Evolutionary conservation across 1,140 invertebrate genomes (phyloP), one percentile per base, ranked within the genome.

Genomic region (Epicauta chinensis): DNA sequence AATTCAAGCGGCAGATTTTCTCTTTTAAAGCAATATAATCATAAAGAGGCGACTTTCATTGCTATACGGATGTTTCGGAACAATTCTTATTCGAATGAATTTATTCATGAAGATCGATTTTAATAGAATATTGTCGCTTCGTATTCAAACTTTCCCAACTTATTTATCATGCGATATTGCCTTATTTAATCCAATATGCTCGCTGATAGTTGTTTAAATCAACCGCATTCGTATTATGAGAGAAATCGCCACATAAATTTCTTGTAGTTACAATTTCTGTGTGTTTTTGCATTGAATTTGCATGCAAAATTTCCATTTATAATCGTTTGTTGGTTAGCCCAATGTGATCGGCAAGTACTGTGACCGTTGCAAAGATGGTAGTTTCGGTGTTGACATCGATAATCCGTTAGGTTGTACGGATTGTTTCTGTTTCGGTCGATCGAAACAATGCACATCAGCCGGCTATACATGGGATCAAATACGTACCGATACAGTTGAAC

Each of bases 401-500:
- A 91, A 89, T 70, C 77, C 81, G 0, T 78, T 79, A 48, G 92
- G 91, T 3, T 96, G 92, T 66, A 91, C 86, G 0, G 78, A 85
- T 52, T 94, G 92, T 68, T 95, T 92, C 73, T 95, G 92, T 71
- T 96, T 94, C 65, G 87, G 85, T 0, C 77, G 89, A 60, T 84
- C 85, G 7, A 78, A 79, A 0, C 72, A 79, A 31, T 96, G 92
- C 66, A 77, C 78, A 32, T 86, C 91, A 66, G 86, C 89, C 4
- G 77, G 79, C 13, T 81, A 89, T 32, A 82, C 83, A 11, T 87
- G 91, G 80, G 83, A 83, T 7, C 47, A 42, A 32, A 44, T 55
- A 10, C 41, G 46, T 15, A 55, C 39, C 11, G 30, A 35, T 15
- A 31, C 17, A 13, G n/a, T 43, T 40, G 12, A 34, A 23, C 32